Conservation (phyloP, 2,113 vertebrate species). For the Xiphophorus maculatus region DNA sequence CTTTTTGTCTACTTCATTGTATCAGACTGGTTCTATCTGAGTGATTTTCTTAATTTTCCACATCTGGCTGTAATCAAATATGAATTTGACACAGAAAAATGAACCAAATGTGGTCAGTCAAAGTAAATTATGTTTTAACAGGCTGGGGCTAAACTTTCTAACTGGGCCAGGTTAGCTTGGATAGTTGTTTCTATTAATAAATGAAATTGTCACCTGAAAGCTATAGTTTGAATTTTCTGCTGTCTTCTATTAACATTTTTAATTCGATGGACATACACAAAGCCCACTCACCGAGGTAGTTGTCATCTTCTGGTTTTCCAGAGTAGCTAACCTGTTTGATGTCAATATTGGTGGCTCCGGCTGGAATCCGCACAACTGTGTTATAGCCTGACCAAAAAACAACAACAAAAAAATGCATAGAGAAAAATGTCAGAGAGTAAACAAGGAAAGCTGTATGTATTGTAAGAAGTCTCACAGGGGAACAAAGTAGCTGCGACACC, state of each 20-base stretch:
- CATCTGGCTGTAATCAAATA: too few relatives aligned
- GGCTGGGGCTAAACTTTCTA: too few relatives aligned
- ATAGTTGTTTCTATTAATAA: too few relatives aligned
- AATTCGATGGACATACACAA: not conserved
- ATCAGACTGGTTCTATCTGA: too few relatives aligned
- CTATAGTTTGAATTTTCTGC: not conserved
- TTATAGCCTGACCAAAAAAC: slow-evolving; percentile 87
- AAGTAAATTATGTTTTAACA: too few relatives aligned
- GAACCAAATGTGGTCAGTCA: too few relatives aligned
- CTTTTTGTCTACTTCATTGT: too few relatives aligned
- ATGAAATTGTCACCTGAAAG: too few relatives aligned
- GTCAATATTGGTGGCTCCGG: slow-evolving; percentile 95
- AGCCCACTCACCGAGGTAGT: slow-evolving; percentile 90
- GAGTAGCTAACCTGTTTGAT: slow-evolving; percentile 95
- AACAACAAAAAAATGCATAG: not conserved
- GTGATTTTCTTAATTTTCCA: too few relatives aligned
- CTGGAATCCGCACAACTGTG: slow-evolving; percentile 89
- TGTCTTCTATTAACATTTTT: not conserved
- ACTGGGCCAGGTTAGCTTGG: too few relatives aligned
- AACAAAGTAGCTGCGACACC: slow-evolving; percentile 16
- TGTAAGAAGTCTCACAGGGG: not conserved
- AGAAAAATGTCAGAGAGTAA: not conserved
- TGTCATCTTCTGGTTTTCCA: slow-evolving; percentile 94
- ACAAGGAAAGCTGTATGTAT: not conserved
- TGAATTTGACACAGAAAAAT: too few relatives aligned